Base-by-base conservation (phyloP, 2,113 vertebrate genomes). In the Pseudopipra pipra region DNA sequence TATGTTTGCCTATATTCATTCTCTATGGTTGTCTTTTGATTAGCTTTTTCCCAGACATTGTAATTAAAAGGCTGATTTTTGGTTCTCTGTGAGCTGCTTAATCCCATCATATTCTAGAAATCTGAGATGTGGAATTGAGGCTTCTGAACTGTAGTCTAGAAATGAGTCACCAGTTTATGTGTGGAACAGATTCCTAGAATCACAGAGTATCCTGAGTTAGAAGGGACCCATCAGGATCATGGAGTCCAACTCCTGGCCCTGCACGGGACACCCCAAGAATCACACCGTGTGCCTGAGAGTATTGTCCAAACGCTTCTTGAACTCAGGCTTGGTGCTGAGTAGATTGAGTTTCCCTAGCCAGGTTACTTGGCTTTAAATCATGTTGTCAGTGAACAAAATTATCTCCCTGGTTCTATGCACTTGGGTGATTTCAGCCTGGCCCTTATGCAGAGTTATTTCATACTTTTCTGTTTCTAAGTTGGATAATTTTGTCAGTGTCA, bases 1-100 rank as follows among this genome's bases (percentile, higher is more conserved):
- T 1, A 0, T 19, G 8, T 70, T 73, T 66, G 37, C 14, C 1
- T 52, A 1, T 30, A 12, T 30, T 22, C 19, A 56, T 87, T n/a
- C 5, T 37, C 33, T 76, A 0, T 39, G 30, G 47, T 27, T 19
- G 47, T 47, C 16, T 87, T 80, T 58, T 67, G n/a, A 33, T 20
- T 20, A 23, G 12, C 7, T 55, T 70, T 87, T 90, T 22, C 17
- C 41, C n/a, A 33, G 47, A 17, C 33, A 17, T 47, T 14, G 61
- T 37, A 44, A 33, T 75, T 43, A 72, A 55, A 62, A 93, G 25
- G 9, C 61, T 78, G 56, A 59, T 31, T 75, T 89, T 16, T 44
- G 41, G 8, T 90, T 75, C 14, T 78, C 20, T 75, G 8, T 1
- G 8, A 19, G 44, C 11, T 67, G 14, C 35, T 85, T 85, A 39